Evolutionary conservation across 2,797 vertebrate species (phyloP).

Genomic region (Enteromius anoplus): DNA sequence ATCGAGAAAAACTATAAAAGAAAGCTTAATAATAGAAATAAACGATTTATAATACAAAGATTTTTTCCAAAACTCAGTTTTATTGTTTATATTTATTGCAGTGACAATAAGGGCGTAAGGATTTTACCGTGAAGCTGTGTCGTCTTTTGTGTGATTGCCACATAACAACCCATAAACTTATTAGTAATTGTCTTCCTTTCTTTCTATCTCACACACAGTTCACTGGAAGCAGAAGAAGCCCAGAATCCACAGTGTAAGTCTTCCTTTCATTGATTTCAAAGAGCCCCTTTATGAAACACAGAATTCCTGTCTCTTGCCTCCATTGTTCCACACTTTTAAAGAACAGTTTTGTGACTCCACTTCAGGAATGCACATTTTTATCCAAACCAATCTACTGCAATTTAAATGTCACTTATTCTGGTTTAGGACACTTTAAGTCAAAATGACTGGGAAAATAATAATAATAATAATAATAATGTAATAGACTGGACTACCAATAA

Average conservation of each 20-base stretch:
- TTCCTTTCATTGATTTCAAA: constrained; percentile 64
- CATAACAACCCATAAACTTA: constrained; percentile 37
- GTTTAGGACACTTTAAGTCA: neutral
- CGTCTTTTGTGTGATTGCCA: constrained; percentile 44
- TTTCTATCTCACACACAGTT: constrained; percentile 61
- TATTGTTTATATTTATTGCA: no score
- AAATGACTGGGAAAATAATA: no score
- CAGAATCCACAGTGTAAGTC: constrained; percentile 76
- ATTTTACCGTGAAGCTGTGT: constrained; percentile 62
- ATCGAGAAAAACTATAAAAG: no score
- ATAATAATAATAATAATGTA: no score
- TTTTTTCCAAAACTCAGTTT: no score
- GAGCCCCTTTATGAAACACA: constrained; percentile 54
- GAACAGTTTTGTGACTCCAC: neutral
- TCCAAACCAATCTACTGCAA: neutral
- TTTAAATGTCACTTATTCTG: neutral
- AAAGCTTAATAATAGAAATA: no score
- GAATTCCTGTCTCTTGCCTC: constrained; percentile 44
- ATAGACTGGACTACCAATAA: no score
- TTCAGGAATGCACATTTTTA: neutral
- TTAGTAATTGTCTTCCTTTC: constrained; percentile 33
- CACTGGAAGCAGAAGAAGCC: constrained; percentile 69
- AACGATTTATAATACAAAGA: no score
- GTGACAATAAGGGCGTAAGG: neutral
- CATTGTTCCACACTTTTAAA: constrained; percentile 49